Percentiles rank a stretch among this genome's conserved stretches.
These are phyloP conservation scores for Gymnoscelis rufifasciata DNA, from an alignment of 2,888 invertebrate genomes.

Conservation along the genomic window DNA sequence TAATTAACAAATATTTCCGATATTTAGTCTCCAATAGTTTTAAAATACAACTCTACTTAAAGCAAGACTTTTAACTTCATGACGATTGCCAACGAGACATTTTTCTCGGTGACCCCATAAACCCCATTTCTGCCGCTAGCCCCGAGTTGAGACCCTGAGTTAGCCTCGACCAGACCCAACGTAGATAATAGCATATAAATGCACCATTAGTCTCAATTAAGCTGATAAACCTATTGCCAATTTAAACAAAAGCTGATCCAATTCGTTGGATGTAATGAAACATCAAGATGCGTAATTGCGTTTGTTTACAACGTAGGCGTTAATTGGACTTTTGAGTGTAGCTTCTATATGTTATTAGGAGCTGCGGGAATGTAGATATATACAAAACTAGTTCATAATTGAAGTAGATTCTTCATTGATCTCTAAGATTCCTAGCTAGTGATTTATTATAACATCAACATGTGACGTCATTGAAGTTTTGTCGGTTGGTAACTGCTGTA, in stretches of 20 bases:
- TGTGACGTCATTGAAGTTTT: slow-evolving; percentile 59
- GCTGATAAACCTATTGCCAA: slow-evolving; percentile 26
- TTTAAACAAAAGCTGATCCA: slow-evolving; percentile 40
- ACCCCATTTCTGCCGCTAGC: too few relatives aligned
- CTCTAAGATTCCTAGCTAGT: slow-evolving; percentile 16
- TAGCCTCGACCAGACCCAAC: too few relatives aligned
- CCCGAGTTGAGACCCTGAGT: too few relatives aligned
- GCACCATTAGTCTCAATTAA: slow-evolving; percentile 25
- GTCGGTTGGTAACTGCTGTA: too few relatives aligned
- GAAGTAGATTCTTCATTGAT: slow-evolving; percentile 18
- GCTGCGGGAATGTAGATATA: not conserved
- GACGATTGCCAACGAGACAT: too few relatives aligned
- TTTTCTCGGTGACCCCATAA: too few relatives aligned
- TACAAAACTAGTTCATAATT: slow-evolving; percentile 4
- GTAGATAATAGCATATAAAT: too few relatives aligned
- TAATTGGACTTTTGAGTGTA: slow-evolving; percentile 43
- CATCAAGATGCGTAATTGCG: slow-evolving; percentile 40
- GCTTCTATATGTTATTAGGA: slow-evolving; percentile 8
- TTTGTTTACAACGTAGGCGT: slow-evolving; percentile 40
- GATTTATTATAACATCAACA: slow-evolving; percentile 28
- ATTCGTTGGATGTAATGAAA: slow-evolving; percentile 38
- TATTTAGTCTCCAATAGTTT: too few relatives aligned
- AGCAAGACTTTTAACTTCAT: too few relatives aligned
- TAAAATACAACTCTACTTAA: too few relatives aligned
- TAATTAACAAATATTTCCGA: too few relatives aligned